phyloP scores from a whole-genome alignment of 2,797 vertebrate species.

The Hemibagrus guttatus region DNA sequence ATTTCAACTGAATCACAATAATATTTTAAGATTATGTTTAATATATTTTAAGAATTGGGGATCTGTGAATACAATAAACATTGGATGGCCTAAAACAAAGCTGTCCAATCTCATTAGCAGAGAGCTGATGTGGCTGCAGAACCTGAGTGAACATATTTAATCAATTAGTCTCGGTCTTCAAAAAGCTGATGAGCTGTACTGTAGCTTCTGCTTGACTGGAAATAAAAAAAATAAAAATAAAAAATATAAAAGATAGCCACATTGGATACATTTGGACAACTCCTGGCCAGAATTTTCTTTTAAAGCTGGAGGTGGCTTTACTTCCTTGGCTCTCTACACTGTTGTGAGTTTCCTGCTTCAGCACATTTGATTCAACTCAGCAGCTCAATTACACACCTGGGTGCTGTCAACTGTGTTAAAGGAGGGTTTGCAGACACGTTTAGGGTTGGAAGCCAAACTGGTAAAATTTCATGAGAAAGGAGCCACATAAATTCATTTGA shows the following conservation, averaged over 20 bases:
- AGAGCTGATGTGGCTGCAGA: slow-evolving; percentile 11
- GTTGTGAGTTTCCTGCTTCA: background rate
- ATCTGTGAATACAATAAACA: background rate
- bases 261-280: background rate
- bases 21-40: background rate
- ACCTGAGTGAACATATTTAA: slow-evolving; percentile 26
- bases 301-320: background rate
- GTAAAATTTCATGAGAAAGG: background rate
- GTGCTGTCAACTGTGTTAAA: slow-evolving; percentile 4
- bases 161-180: slow-evolving; percentile 26
- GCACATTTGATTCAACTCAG: slow-evolving; percentile 9
- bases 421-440: background rate
- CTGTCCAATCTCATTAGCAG: slow-evolving; percentile 18
- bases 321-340: slow-evolving; percentile 2
- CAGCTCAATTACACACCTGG: slow-evolving; percentile 8
- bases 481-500: background rate
- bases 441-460: background rate
- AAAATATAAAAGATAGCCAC: slow-evolving; percentile 1
- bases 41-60: background rate
- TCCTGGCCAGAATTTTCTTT: background rate
- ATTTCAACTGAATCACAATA: background rate
- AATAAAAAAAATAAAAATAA: background rate
- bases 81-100: slow-evolving; percentile 1
- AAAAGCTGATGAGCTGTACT: slow-evolving; percentile 31
- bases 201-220: background rate